Base-by-base conservation (phyloP, 92 coral and sea anemone genomes). In the Phymanthus crucifer region DNA sequence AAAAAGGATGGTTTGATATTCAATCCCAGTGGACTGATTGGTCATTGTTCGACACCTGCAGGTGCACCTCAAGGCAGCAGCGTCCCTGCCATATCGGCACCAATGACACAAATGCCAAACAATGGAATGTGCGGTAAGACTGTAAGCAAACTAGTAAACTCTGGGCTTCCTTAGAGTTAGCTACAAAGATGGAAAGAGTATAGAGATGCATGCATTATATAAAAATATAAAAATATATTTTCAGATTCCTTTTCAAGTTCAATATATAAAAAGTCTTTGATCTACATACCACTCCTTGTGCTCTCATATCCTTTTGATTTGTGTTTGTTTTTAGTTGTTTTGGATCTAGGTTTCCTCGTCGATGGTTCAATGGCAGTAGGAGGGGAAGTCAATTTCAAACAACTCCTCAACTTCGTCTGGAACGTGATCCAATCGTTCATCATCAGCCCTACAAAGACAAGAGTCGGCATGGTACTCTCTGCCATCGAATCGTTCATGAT, bases 311-410 rank as follows among this genome's bases (percentile, higher is more conserved):
- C 27, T 54, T 7, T 54, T 24, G 8, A 54, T 21, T 6, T 61
- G 32, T 76, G 0, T 14, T 1, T 76, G 3, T 34, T 76, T 40
- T 17, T 35, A 67, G 83, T 69, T 11, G 40, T 45, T 6, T 26
- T 95, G 58, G 98, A 95, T 56, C 83, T 95, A 32, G 98, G 93
- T 24, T 95, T 95, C 72, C 82, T 95, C 40, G 83, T 95, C 72
- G 98, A 95, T 68, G 98, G 98, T 5, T 95, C 98, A 23, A 91
- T 87, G 47, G 71, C 93, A 6, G 97, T 95, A 3, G 88, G 91
- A 1, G 85, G 77, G 57, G 97, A 90, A 32, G 80, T 86, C 85
- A 93, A 95, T 88, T 95, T 95, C 74, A 90, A 89, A 64, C 93
- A 89, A 72, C 83, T 95, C 48, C 87, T 95, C 73, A 91, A 87